phyloP scores from a whole-genome alignment of 2,113 vertebrate species.

The Mirounga angustirostris region DNA sequence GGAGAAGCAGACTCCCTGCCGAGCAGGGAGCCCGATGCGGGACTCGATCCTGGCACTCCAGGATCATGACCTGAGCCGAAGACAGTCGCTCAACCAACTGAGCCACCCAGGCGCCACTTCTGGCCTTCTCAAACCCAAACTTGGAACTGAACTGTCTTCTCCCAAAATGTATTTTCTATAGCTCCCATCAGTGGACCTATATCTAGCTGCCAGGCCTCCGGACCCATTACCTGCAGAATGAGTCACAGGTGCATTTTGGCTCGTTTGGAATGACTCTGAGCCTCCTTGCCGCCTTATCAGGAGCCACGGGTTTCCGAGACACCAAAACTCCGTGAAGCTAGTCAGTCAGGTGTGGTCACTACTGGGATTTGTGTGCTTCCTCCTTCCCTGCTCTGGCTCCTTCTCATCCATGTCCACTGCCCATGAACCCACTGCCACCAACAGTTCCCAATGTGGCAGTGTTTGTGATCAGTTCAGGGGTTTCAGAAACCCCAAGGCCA shows the following conservation, averaged over 20 bases:
- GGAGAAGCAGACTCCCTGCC: too few relatives aligned
- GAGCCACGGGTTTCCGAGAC: neutral
- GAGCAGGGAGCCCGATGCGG: too few relatives aligned
- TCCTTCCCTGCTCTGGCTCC: neutral
- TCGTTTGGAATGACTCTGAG: neutral
- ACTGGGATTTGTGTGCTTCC: neutral
- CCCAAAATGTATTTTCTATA: neutral
- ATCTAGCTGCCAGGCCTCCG: neutral
- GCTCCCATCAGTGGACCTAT: neutral
- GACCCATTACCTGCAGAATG: too few relatives aligned
- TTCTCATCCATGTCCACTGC: neutral
- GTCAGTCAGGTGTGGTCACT: neutral
- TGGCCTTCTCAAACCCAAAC: neutral
- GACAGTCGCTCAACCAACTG: too few relatives aligned
- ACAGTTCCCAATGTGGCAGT: neutral
- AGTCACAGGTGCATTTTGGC: neutral
- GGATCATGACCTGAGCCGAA: too few relatives aligned
- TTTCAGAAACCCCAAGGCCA: neutral
- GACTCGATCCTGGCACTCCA: too few relatives aligned
- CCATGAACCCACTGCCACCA: neutral
- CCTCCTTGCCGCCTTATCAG: neutral
- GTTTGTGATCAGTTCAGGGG: neutral
- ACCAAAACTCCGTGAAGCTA: neutral
- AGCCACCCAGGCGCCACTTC: neutral
- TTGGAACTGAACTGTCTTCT: neutral